Evolutionary conservation across 2,888 invertebrate species (phyloP).

Genomic region (Brenthis hecate): DNA sequence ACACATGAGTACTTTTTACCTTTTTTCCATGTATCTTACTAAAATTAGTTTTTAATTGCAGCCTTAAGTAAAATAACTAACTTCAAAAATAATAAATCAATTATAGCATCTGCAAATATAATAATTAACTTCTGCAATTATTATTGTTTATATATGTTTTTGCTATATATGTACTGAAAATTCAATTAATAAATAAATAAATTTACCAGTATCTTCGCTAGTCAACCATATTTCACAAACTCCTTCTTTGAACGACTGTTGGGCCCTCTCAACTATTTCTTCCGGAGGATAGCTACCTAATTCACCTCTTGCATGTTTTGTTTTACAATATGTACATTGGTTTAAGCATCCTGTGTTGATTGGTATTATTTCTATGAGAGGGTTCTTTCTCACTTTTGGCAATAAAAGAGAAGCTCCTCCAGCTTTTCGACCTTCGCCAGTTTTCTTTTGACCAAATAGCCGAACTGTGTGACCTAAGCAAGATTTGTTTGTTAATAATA

Average conservation of each 20-base stretch:
- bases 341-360: constrained; percentile 98
- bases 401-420: constrained; percentile 94
- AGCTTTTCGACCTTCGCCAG: constrained; percentile 87
- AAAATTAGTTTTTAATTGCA: no score
- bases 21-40: no score
- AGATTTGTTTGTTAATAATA: no score
- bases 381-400: constrained; percentile 97
- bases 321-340: constrained; percentile 99
- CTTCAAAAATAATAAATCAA: no score
- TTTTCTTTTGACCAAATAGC: constrained; percentile 90
- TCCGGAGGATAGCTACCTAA: constrained; percentile 96
- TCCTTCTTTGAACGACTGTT: constrained; percentile 94
- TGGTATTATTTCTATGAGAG: constrained; percentile 97
- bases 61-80: no score
- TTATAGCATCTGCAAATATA: no score
- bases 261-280: constrained; percentile 93
- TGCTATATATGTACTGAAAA: no score
- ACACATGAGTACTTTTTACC: no score
- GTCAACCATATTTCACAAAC: constrained; percentile 99
- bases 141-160: no score
- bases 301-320: constrained; percentile 98
- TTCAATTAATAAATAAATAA: not conserved
- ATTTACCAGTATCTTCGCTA: constrained; percentile 95
- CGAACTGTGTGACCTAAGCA: constrained; percentile 86
- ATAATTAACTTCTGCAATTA: no score